Evolutionary conservation across 2,113 vertebrate species (phyloP).

Genomic region (Rhabdomys dilectus): DNA sequence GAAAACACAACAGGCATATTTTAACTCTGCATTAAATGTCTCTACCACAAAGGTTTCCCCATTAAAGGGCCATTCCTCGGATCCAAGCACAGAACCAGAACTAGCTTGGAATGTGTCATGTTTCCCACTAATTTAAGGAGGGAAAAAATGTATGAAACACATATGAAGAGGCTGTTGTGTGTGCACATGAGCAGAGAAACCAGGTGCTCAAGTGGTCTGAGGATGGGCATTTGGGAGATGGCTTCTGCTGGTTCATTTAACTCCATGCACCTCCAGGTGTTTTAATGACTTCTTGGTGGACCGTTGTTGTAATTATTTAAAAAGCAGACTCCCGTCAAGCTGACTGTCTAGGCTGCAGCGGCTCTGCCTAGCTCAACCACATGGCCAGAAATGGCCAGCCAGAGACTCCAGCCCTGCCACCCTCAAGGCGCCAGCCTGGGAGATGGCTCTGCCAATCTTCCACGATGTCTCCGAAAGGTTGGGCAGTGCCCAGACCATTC

Average conservation of each 20-base stretch:
- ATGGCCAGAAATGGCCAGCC: too few relatives aligned
- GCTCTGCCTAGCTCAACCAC: too few relatives aligned
- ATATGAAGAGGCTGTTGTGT: too few relatives aligned
- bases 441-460: too few relatives aligned
- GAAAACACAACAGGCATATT: neutral
- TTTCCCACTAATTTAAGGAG: neutral
- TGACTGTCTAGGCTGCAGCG: too few relatives aligned
- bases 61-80: neutral
- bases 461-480: too few relatives aligned
- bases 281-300: fast-evolving
- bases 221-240: neutral
- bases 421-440: too few relatives aligned
- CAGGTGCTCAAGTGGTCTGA: neutral
- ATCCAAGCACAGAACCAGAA: neutral
- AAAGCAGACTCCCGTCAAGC: too few relatives aligned
- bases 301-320: too few relatives aligned
- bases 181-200: neutral
- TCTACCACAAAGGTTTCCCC: neutral
- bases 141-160: neutral
- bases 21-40: neutral
- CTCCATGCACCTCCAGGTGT: fast-evolving
- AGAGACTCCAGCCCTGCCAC: too few relatives aligned
- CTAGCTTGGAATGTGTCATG: neutral
- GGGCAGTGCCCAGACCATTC: too few relatives aligned
- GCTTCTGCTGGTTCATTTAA: fast-evolving